Conservation (phyloP, 1,140 invertebrate genomes). For the Cotesia glomerata region DNA sequence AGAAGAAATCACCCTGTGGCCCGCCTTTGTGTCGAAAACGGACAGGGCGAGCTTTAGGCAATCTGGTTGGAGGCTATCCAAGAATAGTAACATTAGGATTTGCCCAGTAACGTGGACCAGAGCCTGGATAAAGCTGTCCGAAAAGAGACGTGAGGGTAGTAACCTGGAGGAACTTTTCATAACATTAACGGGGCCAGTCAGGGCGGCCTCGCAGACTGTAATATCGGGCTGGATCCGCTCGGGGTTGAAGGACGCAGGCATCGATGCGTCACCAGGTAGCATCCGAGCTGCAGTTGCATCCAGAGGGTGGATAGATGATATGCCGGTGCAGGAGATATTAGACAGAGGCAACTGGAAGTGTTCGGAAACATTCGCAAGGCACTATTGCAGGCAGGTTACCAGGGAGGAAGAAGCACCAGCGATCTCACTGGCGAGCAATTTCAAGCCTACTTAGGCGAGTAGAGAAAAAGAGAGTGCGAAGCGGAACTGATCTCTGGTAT, state of each 20-base stretch:
- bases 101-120: slow-evolving; percentile 13
- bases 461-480: no score
- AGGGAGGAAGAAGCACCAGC: neutral
- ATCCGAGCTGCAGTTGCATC: slow-evolving; percentile 46
- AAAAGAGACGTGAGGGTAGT: neutral
- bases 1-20: slow-evolving; percentile 34
- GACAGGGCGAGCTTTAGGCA: slow-evolving; percentile 23
- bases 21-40: slow-evolving; percentile 40
- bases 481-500: no score
- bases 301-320: slow-evolving; percentile 31
- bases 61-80: slow-evolving; percentile 21
- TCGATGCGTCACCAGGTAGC: slow-evolving; percentile 39
- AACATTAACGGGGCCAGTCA: slow-evolving; percentile 2
- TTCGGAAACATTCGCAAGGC: slow-evolving; percentile 21
- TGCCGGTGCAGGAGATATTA: slow-evolving; percentile 37
- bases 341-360: slow-evolving; percentile 29
- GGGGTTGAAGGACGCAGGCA: slow-evolving; percentile 31
- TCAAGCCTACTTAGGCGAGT: neutral
- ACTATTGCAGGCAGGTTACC: slow-evolving; percentile 20
- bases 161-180: slow-evolving; percentile 14
- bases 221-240: slow-evolving; percentile 40
- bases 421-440: neutral
- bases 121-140: slow-evolving; percentile 1
- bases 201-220: slow-evolving; percentile 12
- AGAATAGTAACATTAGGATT: neutral